A percentile compares a stretch with the other conserved stretches of the same genome.
Evolutionary conservation across 2,888 invertebrate species (phyloP).

Genomic region (Alloplasta piceator): DNA sequence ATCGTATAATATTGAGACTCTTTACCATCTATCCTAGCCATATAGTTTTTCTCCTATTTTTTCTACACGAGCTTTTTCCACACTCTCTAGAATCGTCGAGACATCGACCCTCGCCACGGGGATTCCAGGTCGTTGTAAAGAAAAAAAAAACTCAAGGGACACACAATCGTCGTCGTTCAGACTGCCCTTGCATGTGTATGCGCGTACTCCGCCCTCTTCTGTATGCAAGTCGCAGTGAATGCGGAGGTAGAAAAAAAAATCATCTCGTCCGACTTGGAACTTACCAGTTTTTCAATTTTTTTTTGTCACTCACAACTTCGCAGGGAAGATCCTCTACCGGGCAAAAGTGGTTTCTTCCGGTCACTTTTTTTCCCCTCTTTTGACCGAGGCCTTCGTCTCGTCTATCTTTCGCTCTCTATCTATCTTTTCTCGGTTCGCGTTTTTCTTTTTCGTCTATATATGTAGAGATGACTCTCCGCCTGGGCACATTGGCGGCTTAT

Average conservation of each 20-base stretch:
- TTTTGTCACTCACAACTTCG: conserved; percentile 54
- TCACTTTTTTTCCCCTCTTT: conserved; percentile 64
- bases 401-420: conserved; percentile 27
- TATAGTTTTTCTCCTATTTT: conserved; percentile 20
- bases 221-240: conserved; percentile 42
- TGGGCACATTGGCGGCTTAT: conserved; percentile 62
- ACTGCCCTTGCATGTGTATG: conserved; percentile 33
- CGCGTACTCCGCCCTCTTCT: conserved; percentile 30
- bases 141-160: conserved; percentile 40
- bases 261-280: conserved; percentile 40
- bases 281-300: conserved; percentile 52
- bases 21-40: conserved; percentile 34
- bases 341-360: conserved; percentile 68
- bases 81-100: conserved; percentile 39
- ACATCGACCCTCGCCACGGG: conserved; percentile 63
- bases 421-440: conserved; percentile 1
- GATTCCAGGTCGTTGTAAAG: conserved; percentile 27
- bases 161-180: conserved; percentile 53
- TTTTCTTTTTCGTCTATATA: conserved; percentile 10
- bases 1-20: conserved; percentile 59
- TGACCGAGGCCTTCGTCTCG: conserved; percentile 48
- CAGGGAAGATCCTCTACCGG: conserved; percentile 47
- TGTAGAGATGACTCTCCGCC: conserved; percentile 3
- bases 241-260: conserved; percentile 14
- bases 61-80: conserved; percentile 56